These are phyloP conservation scores for Thecophora atra DNA, from an alignment of 2,888 invertebrate species.

Conservation along the genomic window DNA sequence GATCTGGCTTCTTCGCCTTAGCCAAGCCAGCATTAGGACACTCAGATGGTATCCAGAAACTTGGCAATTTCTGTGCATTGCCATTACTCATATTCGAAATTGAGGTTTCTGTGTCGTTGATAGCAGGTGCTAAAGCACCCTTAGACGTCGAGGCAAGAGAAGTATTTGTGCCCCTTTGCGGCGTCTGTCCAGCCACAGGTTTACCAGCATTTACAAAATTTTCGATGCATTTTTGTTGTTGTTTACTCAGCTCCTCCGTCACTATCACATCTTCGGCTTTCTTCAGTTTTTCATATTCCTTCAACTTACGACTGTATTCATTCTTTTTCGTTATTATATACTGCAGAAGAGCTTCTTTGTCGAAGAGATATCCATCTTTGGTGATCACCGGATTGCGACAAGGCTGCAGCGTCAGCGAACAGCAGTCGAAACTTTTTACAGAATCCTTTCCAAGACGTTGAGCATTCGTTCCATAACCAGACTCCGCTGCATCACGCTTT, in stretches of 20 bases:
- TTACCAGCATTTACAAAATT: conserved; percentile 86
- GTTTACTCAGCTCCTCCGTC: conserved; percentile 67
- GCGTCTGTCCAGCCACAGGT: conserved; percentile 55
- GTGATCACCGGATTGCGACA: conserved; percentile 92
- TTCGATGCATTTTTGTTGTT: conserved; percentile 75
- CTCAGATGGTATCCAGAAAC: conserved; percentile 96
- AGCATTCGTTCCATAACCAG: conserved; percentile 75
- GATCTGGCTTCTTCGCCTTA: conserved; percentile 76
- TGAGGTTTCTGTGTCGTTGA: conserved; percentile 62
- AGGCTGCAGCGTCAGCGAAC: conserved; percentile 95
- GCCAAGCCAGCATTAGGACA: conserved; percentile 83
- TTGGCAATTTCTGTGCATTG: conserved; percentile 84
- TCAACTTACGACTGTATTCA: conserved; percentile 86
- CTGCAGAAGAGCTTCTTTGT: conserved; percentile 95
- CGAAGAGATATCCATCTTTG: conserved; percentile 92
- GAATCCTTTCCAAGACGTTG: conserved; percentile 67
- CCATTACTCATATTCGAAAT: conserved; percentile 84
- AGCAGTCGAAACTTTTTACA: conserved; percentile 93
- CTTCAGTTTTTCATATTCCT: conserved; percentile 90
- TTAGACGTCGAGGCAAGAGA: conserved; percentile 23
- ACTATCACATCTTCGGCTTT: conserved; percentile 78
- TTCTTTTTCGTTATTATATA: conserved; percentile 95
- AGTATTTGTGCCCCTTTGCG: conserved; percentile 7
- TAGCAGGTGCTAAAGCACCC: conserved; percentile 38
- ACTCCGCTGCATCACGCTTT: conserved; percentile 92